phyloP scores from a whole-genome alignment of 2,113 vertebrate genomes.

The Spizaetus ornatus region DNA sequence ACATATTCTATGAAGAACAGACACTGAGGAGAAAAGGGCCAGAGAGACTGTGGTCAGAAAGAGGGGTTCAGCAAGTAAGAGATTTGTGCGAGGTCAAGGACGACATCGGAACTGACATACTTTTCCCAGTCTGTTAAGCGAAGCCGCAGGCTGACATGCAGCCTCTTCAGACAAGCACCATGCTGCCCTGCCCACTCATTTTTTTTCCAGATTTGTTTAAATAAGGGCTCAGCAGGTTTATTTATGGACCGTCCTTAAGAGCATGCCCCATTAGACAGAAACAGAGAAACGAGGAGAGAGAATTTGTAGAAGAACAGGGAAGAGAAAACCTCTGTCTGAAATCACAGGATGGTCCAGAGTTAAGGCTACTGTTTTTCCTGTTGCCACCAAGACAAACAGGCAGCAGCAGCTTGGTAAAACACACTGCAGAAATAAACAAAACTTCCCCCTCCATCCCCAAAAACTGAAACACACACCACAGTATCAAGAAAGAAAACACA shows the following conservation, averaged over 20 bases:
- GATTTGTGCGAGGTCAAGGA: not conserved
- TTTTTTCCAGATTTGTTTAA: not conserved
- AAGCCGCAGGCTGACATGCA: not conserved
- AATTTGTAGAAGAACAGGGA: not conserved
- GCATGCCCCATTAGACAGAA: not conserved
- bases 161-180: fast-evolving
- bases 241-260: not conserved
- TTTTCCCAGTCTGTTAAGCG: not conserved
- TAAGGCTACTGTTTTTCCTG: not conserved
- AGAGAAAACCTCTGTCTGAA: not conserved
- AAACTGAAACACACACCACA: not conserved
- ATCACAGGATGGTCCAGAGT: not conserved
- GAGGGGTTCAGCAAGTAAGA: not conserved
- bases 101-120: not conserved
- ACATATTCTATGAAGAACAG: not conserved
- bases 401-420: not conserved
- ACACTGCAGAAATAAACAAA: not conserved
- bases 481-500: not conserved
- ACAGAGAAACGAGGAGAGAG: not conserved
- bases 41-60: not conserved
- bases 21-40: not conserved
- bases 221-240: not conserved
- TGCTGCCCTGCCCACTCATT: not conserved
- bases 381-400: not conserved
- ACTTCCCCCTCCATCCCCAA: not conserved